These are phyloP conservation scores for Nicator chloris DNA, from an alignment of 2,113 vertebrate species.

Conservation along the genomic window DNA sequence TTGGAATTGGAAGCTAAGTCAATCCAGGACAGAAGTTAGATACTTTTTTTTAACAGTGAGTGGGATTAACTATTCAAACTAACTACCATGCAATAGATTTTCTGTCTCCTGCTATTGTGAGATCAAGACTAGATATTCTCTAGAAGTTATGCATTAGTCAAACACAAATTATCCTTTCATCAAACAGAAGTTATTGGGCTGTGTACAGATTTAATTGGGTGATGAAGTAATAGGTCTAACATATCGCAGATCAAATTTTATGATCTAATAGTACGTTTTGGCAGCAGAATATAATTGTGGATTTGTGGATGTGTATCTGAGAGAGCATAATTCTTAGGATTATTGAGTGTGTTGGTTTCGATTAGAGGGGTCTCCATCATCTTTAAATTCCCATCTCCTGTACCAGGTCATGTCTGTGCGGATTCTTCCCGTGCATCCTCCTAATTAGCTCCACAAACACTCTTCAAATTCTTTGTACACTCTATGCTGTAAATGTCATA, in stretches of 20 bases:
- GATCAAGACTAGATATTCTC: constrained; percentile 27
- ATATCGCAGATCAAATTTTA: not conserved
- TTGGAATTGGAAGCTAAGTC: not conserved
- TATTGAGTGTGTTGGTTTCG: not conserved
- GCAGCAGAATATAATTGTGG: not conserved
- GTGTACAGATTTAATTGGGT: constrained; percentile 14
- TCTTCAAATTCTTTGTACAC: not conserved
- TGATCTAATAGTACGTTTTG: not conserved
- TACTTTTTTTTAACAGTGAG: not conserved
- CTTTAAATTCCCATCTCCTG: not conserved
- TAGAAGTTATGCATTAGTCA: constrained; percentile 2
- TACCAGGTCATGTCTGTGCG: not conserved
- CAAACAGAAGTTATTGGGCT: constrained; percentile 8
- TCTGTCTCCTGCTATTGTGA: constrained; percentile 13
- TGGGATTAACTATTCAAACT: not conserved
- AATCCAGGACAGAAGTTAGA: not conserved
- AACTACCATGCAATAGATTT: constrained; percentile 1
- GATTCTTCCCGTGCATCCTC: not conserved
- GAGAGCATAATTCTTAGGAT: not conserved
- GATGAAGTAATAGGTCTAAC: constrained; percentile 30
- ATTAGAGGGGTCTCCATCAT: not conserved
- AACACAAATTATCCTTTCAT: constrained; percentile 48
- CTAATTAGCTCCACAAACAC: not conserved
- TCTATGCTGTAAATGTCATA: not conserved
- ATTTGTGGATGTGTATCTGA: not conserved